phyloP scores from a whole-genome alignment of 2,888 invertebrate species.

The Agrilus biguttatus region DNA sequence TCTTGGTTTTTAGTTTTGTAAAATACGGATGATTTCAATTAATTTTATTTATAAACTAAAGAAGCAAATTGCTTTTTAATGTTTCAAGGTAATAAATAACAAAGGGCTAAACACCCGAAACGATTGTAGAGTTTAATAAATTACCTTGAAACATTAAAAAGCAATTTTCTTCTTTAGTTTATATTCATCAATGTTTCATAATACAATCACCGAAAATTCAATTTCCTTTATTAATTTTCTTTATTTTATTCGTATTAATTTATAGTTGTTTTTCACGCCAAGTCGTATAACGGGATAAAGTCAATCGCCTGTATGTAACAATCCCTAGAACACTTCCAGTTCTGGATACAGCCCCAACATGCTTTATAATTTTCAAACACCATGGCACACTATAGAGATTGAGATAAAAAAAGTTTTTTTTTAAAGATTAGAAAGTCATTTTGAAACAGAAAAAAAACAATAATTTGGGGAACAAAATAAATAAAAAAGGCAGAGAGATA shows the following conservation, averaged over 20 bases:
- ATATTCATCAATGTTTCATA: no score
- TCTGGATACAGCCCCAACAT: conserved; percentile 79
- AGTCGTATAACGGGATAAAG: conserved; percentile 44
- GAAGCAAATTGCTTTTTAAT: no score
- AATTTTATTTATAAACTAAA: no score
- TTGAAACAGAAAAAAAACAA: neutral
- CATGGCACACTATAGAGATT: conserved; percentile 87
- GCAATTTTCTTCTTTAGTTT: no score
- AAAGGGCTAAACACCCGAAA: no score
- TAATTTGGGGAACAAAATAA: neutral
- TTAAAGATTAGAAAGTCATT: neutral
- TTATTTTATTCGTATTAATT: neutral
- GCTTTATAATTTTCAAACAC: conserved; percentile 71
- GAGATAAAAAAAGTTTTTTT: conserved; percentile 32
- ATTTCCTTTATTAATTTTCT: no score
- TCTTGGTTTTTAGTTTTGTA: neutral
- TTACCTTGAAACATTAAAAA: no score
- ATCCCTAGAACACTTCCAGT: conserved; percentile 56
- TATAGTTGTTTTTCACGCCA: conserved; percentile 37
- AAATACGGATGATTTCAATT: neutral
- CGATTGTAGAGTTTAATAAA: no score
- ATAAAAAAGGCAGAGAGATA: no score
- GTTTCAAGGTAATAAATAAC: no score
- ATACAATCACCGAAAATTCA: no score
- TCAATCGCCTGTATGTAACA: conserved; percentile 39